Conservation (phyloP, 2,888 invertebrate species). For the Panzeria rudis region DNA sequence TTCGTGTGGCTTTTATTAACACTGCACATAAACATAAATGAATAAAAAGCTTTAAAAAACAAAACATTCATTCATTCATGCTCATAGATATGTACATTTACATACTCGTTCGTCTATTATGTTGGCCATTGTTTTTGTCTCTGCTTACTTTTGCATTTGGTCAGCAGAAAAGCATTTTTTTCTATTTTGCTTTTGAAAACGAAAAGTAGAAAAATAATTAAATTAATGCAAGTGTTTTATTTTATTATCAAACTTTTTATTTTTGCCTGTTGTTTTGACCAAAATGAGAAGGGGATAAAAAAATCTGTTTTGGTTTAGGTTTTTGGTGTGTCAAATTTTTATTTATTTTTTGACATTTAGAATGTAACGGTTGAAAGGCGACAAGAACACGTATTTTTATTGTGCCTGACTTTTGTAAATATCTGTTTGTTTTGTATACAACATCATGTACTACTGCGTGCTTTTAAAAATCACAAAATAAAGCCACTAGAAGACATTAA, state of each 20-base stretch:
- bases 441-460: background rate
- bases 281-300: constrained; percentile 13
- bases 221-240: constrained; percentile 47
- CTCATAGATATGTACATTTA: background rate
- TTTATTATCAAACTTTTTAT: constrained; percentile 22
- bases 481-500: constrained; percentile 5
- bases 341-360: background rate
- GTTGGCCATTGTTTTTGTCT: background rate
- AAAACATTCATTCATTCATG: background rate
- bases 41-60: background rate
- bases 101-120: background rate
- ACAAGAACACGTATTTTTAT: background rate
- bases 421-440: constrained; percentile 2
- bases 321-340: constrained; percentile 16
- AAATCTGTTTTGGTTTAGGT: background rate
- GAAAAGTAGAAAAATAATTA: constrained; percentile 14
- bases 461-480: constrained; percentile 24
- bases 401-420: too few relatives aligned
- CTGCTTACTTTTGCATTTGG: constrained; percentile 30
- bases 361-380: constrained; percentile 35
- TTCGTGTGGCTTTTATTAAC: constrained; percentile 53
- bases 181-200: background rate
- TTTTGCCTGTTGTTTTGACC: background rate
- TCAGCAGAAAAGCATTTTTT: constrained; percentile 15
- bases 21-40: constrained; percentile 31